Evolutionary conservation across 2,113 vertebrate genomes (phyloP).

Genomic region (Seriola dumerili): DNA sequence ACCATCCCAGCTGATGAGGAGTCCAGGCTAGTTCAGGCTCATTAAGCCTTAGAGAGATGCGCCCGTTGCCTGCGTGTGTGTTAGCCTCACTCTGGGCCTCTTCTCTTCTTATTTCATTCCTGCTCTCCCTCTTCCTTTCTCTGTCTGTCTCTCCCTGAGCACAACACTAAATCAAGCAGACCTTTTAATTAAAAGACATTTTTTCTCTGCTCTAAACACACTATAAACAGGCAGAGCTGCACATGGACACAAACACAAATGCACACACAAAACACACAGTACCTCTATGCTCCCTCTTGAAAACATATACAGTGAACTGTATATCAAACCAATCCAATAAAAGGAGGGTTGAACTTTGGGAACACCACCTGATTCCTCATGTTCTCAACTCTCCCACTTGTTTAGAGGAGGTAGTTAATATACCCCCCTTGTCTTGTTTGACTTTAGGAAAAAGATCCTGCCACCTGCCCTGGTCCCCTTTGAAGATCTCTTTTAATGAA

Average conservation of each 20-base stretch:
- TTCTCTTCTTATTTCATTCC: slow-evolving; percentile 37
- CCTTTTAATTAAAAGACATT: slow-evolving; percentile 78
- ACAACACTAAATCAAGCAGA: slow-evolving; percentile 72
- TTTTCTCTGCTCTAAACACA: slow-evolving; percentile 48
- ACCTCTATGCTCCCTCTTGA: not conserved
- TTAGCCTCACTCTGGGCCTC: slow-evolving; percentile 31
- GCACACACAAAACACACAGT: not conserved
- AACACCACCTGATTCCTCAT: slow-evolving; percentile 1
- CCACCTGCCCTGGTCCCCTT: slow-evolving; percentile 41
- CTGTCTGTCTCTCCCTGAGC: slow-evolving; percentile 18
- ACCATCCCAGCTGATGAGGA: slow-evolving; percentile 52
- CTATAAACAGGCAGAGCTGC: slow-evolving; percentile 28
- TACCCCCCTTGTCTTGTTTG: slow-evolving; percentile 46
- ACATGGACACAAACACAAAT: slow-evolving; percentile 38
- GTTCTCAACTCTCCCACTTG: slow-evolving; percentile 49
- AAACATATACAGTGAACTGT: slow-evolving; percentile 12
- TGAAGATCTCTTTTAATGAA: slow-evolving; percentile 71
- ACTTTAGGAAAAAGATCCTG: slow-evolving; percentile 51
- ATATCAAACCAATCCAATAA: slow-evolving; percentile 26
- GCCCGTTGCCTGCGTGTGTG: slow-evolving; percentile 44
- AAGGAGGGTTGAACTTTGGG: slow-evolving; percentile 45
- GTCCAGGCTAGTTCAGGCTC: slow-evolving; percentile 48
- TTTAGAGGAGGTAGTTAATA: slow-evolving; percentile 53
- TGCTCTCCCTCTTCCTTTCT: slow-evolving; percentile 26
- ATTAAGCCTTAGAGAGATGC: slow-evolving; percentile 54